Percentiles rank a stretch among this genome's conserved stretches.
These are phyloP conservation scores for Brachyhypopomus gauderio DNA, from an alignment of 2,113 vertebrate genomes.

Conservation along the genomic window DNA sequence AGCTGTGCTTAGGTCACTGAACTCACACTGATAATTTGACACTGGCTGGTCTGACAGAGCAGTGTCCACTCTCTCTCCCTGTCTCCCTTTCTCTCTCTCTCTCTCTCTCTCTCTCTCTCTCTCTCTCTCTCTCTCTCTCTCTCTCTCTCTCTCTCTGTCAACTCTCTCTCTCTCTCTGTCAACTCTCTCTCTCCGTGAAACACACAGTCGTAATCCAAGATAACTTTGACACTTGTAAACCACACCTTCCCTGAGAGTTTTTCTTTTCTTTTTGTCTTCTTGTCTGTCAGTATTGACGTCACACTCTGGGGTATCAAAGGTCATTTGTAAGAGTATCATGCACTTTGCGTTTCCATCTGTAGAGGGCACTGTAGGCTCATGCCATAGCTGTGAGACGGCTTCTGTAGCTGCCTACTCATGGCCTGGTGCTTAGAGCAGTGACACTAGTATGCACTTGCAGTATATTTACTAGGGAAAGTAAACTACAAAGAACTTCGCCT, in stretches of 20 bases:
- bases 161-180: not conserved
- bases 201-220: not conserved
- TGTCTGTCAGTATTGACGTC: not conserved
- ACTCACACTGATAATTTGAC: conserved; percentile 57
- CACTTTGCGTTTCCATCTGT: conserved; percentile 63
- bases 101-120: not conserved
- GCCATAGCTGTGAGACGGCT: conserved; percentile 51
- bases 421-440: not conserved
- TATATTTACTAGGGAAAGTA: not conserved
- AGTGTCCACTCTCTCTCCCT: not conserved
- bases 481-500: not conserved
- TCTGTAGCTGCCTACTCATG: not conserved
- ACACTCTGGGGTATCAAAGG: not conserved
- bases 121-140: not conserved
- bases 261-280: not conserved
- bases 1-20: conserved; percentile 53
- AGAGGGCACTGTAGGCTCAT: conserved; percentile 81
- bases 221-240: too few species aligned
- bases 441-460: not conserved
- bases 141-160: not conserved
- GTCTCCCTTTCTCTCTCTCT: not conserved
- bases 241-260: not conserved
- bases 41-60: not conserved
- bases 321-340: conserved; percentile 23
- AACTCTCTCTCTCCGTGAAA: not conserved